Conservation (phyloP, 2,797 vertebrate genomes). For the Buphagus erythrorhynchus region DNA sequence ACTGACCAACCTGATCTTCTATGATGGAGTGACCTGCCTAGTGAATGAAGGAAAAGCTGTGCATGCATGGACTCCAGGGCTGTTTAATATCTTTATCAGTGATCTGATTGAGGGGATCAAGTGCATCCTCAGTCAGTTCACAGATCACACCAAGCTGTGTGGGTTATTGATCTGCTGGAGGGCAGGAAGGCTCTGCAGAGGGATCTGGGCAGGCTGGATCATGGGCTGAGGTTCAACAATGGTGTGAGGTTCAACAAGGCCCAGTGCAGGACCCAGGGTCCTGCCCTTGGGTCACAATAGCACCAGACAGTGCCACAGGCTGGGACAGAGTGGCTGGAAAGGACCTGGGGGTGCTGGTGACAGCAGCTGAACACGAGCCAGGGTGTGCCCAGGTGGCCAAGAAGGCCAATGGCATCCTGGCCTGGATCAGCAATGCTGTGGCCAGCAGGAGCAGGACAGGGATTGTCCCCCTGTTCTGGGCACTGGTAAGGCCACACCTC, state of each 20-base stretch:
- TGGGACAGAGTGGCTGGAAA: neutral
- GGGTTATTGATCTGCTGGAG: neutral
- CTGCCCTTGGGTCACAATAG: neutral
- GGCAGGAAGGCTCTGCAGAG: neutral
- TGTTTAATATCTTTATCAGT: too few relatives aligned
- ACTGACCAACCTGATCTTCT: neutral
- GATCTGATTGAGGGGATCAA: too few relatives aligned
- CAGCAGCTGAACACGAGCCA: neutral
- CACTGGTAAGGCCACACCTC: neutral
- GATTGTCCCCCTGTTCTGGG: neutral
- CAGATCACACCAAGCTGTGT: neutral
- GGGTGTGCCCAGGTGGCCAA: neutral
- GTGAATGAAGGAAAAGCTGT: neutral
- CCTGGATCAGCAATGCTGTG: neutral
- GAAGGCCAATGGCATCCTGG: neutral
- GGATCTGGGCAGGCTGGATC: neutral
- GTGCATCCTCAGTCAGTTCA: neutral
- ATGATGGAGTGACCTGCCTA: too few relatives aligned
- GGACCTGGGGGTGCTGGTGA: neutral
- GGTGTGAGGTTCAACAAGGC: neutral
- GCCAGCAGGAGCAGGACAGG: neutral
- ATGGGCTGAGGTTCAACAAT: neutral
- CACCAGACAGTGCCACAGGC: accelerated
- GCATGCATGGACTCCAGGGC: neutral
- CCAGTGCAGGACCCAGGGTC: neutral